These are phyloP conservation scores for Eurystomus gularis DNA, from an alignment of 2,113 vertebrate species.

Conservation along the genomic window DNA sequence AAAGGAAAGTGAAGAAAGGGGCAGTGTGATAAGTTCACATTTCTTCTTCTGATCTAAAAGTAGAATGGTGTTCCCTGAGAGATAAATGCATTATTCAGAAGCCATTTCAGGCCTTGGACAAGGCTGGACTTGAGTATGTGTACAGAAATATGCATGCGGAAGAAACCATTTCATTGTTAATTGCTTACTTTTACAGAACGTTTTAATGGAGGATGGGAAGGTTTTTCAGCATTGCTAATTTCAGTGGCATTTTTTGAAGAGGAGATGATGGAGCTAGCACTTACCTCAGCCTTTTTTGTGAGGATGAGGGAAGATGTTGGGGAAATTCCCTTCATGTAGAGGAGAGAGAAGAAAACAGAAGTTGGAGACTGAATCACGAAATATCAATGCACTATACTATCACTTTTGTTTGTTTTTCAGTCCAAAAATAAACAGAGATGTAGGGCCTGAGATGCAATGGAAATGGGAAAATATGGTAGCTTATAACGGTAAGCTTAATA, in stretches of 20 bases:
- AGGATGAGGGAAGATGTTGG: background rate
- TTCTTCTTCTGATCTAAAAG: constrained; percentile 18
- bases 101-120: background rate
- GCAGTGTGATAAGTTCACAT: background rate
- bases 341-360: background rate
- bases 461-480: background rate
- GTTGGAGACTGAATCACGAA: background rate
- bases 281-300: background rate
- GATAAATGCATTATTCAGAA: constrained; percentile 45
- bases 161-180: background rate
- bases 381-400: background rate
- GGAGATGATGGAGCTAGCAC: background rate
- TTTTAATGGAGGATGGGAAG: background rate
- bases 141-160: background rate
- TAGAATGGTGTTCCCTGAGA: constrained; percentile 12
- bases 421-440: background rate
- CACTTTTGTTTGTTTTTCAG: background rate
- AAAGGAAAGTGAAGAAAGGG: constrained; percentile 15
- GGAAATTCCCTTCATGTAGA: background rate
- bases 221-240: background rate
- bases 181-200: background rate
- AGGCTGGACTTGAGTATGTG: background rate
- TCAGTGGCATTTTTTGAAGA: background rate
- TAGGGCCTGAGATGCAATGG: background rate
- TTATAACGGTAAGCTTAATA: background rate